These are phyloP conservation scores for Heliconius hewitsoni DNA, from an alignment of 1,140 invertebrate genomes.

Conservation along the genomic window DNA sequence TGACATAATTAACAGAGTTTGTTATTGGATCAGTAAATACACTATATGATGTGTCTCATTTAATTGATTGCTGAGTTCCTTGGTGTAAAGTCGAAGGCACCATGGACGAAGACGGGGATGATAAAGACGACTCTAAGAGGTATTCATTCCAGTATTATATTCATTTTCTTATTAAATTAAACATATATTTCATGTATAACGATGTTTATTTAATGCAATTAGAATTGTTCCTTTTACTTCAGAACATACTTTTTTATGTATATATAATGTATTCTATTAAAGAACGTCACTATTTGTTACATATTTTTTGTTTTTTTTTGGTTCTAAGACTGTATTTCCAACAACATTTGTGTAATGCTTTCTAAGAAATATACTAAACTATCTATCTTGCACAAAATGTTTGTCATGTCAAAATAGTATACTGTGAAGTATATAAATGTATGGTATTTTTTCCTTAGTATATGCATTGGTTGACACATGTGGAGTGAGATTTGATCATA, in stretches of 20 bases:
- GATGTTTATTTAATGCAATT: neutral
- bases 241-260: neutral
- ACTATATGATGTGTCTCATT: conserved; percentile 26
- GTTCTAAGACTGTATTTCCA: neutral
- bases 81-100: conserved; percentile 29
- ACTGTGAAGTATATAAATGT: too few relatives aligned
- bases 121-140: conserved; percentile 74
- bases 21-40: neutral
- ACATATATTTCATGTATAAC: neutral
- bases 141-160: conserved; percentile 32
- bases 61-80: conserved; percentile 14
- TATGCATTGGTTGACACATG: too few relatives aligned
- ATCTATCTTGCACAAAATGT: too few relatives aligned
- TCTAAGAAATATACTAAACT: too few relatives aligned
- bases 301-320: neutral
- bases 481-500: too few relatives aligned
- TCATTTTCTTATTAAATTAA: neutral
- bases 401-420: too few relatives aligned
- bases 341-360: neutral
- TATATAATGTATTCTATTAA: neutral
- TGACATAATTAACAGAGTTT: conserved; percentile 3
- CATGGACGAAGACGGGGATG: conserved; percentile 73
- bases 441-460: too few relatives aligned
- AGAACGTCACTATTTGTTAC: neutral
- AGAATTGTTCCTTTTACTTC: neutral